These are phyloP conservation scores for Oncopodura yosiiana DNA, from an alignment of 1,140 invertebrate genomes.

Conservation along the genomic window DNA sequence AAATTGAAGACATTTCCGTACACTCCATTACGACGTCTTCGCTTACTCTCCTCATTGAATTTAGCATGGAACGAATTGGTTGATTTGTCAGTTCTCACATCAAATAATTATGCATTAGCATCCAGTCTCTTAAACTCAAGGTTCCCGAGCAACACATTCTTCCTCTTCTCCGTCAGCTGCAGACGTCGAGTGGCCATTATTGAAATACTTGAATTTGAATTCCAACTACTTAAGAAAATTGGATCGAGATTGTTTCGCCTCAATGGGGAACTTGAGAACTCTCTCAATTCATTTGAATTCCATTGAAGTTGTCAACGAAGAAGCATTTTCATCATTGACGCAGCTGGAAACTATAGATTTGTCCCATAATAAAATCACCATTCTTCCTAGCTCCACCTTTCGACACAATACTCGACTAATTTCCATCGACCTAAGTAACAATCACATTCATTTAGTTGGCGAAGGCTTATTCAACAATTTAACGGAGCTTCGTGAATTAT, in stretches of 20 bases:
- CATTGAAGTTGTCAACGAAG: conserved; percentile 63
- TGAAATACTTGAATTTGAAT: conserved; percentile 70
- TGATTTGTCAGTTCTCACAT: conserved; percentile 53
- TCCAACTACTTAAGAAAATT: conserved; percentile 72
- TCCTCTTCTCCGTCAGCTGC: neutral
- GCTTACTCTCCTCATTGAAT: conserved; percentile 58
- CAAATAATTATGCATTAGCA: conserved; percentile 1
- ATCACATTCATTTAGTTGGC: conserved; percentile 73
- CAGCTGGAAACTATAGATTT: conserved; percentile 73
- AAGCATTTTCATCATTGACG: conserved; percentile 60
- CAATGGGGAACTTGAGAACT: conserved; percentile 64
- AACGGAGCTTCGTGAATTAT: conserved; percentile 64
- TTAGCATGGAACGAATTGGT: conserved; percentile 74
- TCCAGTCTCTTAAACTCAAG: neutral
- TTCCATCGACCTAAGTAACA: conserved; percentile 75
- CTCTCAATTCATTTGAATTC: conserved; percentile 74
- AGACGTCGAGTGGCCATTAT: conserved; percentile 42
- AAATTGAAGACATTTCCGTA: conserved; percentile 71
- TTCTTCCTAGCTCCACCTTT: conserved; percentile 47
- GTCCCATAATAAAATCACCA: conserved; percentile 68
- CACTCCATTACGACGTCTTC: conserved; percentile 60
- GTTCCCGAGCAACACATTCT: neutral
- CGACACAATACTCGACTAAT: conserved; percentile 59
- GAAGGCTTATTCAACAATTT: conserved; percentile 65
- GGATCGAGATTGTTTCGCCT: conserved; percentile 61